These are phyloP conservation scores for Quiscalus mexicanus DNA, from an alignment of 2,113 vertebrate species.

Conservation along the genomic window DNA sequence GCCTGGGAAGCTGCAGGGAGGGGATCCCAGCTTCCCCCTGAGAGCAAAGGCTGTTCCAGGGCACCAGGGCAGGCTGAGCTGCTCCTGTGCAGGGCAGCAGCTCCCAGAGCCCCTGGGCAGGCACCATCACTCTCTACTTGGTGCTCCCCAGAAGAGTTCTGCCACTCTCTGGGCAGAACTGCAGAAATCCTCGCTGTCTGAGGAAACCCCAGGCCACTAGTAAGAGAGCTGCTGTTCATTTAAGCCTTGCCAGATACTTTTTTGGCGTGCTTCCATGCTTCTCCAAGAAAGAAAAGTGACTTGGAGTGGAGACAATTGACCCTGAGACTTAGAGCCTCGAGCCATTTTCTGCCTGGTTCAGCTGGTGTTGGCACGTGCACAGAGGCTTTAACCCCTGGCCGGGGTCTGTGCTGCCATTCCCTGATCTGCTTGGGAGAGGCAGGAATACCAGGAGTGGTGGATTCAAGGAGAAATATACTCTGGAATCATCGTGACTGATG, in stretches of 20 bases:
- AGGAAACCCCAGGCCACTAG: not conserved
- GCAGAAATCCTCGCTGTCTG: not conserved
- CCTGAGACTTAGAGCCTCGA: conserved; percentile 15
- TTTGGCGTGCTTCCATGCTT: conserved; percentile 45
- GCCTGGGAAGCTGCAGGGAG: not conserved
- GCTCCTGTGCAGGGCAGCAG: not conserved
- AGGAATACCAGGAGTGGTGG: not conserved
- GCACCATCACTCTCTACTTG: rapidly evolving
- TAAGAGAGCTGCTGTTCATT: conserved; percentile 37
- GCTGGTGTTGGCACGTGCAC: not conserved
- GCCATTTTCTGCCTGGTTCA: conserved; percentile 41
- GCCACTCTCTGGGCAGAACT: not conserved
- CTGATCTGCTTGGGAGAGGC: not conserved
- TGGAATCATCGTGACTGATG: not conserved
- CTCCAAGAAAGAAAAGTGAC: conserved; percentile 1
- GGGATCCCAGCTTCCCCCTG: rapidly evolving
- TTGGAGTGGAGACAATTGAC: conserved; percentile 62
- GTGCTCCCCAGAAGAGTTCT: not conserved
- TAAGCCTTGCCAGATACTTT: conserved; percentile 58
- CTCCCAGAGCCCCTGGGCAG: not conserved
- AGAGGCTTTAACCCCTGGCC: not conserved
- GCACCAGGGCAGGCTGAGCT: not conserved
- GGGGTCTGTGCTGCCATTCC: not conserved
- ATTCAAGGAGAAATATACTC: not conserved
- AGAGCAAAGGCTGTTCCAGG: not conserved